These are phyloP conservation scores for Pyrgilauda ruficollis DNA, from an alignment of 2,113 vertebrate genomes.

Conservation along the genomic window DNA sequence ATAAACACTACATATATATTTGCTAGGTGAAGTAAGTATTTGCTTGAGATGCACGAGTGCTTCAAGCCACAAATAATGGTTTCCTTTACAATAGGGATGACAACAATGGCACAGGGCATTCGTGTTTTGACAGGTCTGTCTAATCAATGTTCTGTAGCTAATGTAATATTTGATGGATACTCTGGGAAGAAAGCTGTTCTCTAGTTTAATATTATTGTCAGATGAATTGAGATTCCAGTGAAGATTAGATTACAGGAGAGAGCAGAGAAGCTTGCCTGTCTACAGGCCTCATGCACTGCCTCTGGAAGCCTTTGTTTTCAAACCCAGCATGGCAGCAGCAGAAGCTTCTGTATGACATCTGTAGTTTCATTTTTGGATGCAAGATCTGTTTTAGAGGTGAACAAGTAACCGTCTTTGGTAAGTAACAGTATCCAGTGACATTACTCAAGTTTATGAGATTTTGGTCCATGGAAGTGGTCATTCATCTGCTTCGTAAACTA, in stretches of 20 bases:
- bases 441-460: not conserved
- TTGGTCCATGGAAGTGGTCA: not conserved
- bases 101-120: not conserved
- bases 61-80: not conserved
- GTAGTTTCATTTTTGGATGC: not conserved
- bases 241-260: not conserved
- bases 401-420: not conserved
- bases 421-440: not conserved
- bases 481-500: not conserved
- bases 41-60: not conserved
- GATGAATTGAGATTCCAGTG: not conserved
- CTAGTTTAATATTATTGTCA: not conserved
- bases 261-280: not conserved
- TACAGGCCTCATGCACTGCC: not conserved
- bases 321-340: not conserved
- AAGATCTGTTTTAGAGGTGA: not conserved
- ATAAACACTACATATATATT: not conserved
- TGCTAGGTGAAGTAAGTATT: not conserved
- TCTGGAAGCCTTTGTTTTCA: not conserved
- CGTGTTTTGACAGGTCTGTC: slow-evolving; percentile 30
- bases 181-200: slow-evolving; percentile 15
- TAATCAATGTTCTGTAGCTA: not conserved
- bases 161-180: slow-evolving; percentile 26
- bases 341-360: not conserved
- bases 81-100: not conserved